phyloP scores from a whole-genome alignment of 2,888 invertebrate genomes.

The Rhopalosiphum nymphaeae region DNA sequence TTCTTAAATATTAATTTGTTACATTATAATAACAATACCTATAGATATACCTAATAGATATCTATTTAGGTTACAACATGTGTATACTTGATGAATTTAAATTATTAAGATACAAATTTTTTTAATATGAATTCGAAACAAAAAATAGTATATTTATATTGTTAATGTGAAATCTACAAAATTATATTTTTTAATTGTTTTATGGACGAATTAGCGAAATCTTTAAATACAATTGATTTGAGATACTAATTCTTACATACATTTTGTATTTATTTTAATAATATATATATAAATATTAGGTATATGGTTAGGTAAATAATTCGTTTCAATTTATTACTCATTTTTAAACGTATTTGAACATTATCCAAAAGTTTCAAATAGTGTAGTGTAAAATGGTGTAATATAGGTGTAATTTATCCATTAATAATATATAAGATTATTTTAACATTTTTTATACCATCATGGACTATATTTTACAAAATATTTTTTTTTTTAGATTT shows the following conservation, averaged over 20 bases:
- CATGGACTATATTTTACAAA: not conserved
- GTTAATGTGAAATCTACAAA: not conserved
- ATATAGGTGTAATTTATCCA: not conserved
- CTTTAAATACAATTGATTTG: not conserved
- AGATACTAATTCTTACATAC: not conserved
- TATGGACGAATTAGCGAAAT: not conserved
- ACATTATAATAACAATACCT: too few relatives aligned
- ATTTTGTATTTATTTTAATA: not conserved
- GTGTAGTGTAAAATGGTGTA: not conserved
- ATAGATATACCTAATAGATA: too few relatives aligned
- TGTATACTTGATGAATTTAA: not conserved
- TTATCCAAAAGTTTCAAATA: not conserved
- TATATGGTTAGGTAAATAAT: not conserved
- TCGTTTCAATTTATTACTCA: not conserved
- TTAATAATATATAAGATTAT: not conserved
- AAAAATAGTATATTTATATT: not conserved
- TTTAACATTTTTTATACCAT: not conserved
- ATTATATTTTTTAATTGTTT: not conserved
- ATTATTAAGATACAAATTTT: not conserved
- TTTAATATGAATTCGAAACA: not conserved
- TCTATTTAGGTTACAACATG: too few relatives aligned
- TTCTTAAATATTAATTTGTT: too few relatives aligned
- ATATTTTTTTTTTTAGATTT: not conserved
- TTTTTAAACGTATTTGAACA: conserved; percentile 22
- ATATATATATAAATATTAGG: not conserved